Evolutionary conservation across 2,797 vertebrate species (phyloP).

Genomic region (Coregonus ussuriensis): DNA sequence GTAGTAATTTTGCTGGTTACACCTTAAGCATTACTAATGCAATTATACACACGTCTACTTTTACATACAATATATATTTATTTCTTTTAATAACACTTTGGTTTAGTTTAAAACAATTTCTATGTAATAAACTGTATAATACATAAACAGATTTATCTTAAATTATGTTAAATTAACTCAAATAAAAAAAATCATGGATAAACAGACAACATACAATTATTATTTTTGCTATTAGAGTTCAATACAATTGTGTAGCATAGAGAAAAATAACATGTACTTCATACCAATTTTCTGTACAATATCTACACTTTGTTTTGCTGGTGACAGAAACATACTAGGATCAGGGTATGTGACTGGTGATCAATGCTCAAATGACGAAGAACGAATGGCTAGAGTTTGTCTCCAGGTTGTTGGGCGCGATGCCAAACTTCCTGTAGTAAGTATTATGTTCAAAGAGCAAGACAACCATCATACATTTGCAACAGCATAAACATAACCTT

Average conservation of each 20-base stretch:
- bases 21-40: slow-evolving; percentile 61
- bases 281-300: slow-evolving; percentile 72
- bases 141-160: slow-evolving; percentile 72
- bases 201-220: slow-evolving; percentile 39
- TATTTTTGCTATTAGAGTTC: slow-evolving; percentile 48
- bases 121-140: slow-evolving; percentile 63
- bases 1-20: slow-evolving; percentile 68
- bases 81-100: slow-evolving; percentile 76
- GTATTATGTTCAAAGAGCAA: slow-evolving; percentile 6
- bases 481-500: slow-evolving; percentile 39
- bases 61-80: slow-evolving; percentile 66
- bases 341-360: slow-evolving; percentile 40
- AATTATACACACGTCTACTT: slow-evolving; percentile 64
- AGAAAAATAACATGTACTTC: slow-evolving; percentile 39
- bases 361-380: slow-evolving; percentile 38
- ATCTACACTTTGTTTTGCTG: slow-evolving; percentile 71
- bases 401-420: slow-evolving; percentile 7
- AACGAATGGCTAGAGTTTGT: slow-evolving; percentile 16
- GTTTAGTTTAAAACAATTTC: slow-evolving; percentile 78
- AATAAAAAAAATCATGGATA: slow-evolving; percentile 48
- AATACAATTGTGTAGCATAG: slow-evolving; percentile 49
- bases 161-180: slow-evolving; percentile 80
- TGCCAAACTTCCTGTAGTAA: neutral
- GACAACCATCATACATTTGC: slow-evolving; percentile 26
- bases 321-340: slow-evolving; percentile 54